phyloP scores from a whole-genome alignment of 2,888 invertebrate genomes.

The Fragum sueziense region DNA sequence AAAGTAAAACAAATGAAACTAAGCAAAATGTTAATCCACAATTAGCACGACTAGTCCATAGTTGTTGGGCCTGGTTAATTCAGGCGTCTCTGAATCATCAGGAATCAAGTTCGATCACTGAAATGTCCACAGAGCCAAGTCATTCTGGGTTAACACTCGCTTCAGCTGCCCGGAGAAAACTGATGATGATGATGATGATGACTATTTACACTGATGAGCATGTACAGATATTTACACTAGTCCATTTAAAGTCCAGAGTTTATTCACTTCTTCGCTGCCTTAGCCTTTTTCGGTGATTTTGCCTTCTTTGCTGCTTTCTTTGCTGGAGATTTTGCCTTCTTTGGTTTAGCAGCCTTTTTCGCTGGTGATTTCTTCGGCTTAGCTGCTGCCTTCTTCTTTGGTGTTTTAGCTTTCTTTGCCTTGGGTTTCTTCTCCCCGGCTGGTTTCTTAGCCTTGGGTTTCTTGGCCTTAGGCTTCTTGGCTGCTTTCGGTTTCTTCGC shows the following conservation, averaged over 20 bases:
- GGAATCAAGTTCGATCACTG: not conserved
- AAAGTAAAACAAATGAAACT: not conserved
- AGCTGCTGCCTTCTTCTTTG: constrained; percentile 38
- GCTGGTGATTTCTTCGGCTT: constrained; percentile 59
- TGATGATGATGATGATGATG: not conserved
- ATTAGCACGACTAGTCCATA: not conserved
- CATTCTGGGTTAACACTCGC: not conserved
- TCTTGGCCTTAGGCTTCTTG: too few species aligned
- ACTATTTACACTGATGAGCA: constrained; percentile 29
- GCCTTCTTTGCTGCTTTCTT: constrained; percentile 62
- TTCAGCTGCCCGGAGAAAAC: constrained; percentile 17
- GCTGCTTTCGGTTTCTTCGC: constrained; percentile 60
- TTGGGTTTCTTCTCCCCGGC: constrained; percentile 62
- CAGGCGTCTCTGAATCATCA: not conserved
- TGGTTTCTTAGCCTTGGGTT: constrained; percentile 64
- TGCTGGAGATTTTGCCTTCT: constrained; percentile 49
- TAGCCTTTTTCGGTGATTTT: constrained; percentile 62
- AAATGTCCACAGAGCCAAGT: not conserved
- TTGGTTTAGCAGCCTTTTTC: constrained; percentile 56
- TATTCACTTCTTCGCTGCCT: constrained; percentile 62
- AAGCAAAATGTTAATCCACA: not conserved
- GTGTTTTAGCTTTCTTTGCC: constrained; percentile 59
- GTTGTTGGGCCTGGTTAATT: not conserved
- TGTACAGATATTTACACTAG: constrained; percentile 44
- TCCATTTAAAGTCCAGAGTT: not conserved